These are phyloP conservation scores for Melanophora roralis DNA, from an alignment of 2,888 invertebrate species.

Conservation along the genomic window DNA sequence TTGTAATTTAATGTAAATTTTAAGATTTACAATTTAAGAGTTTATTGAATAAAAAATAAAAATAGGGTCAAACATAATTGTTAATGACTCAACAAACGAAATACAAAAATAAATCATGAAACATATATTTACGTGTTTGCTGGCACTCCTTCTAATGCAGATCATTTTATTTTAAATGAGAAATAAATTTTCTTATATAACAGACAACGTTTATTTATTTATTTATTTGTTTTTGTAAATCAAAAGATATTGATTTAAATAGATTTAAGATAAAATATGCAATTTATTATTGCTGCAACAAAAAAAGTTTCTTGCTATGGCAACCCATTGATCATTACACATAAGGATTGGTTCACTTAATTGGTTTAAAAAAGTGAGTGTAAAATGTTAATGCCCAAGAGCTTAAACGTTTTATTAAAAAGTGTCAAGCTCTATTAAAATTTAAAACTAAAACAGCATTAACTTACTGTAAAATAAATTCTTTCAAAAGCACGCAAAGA, in stretches of 20 bases:
- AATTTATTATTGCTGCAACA: background rate
- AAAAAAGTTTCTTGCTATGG: background rate
- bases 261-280: slow-evolving; percentile 26
- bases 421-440: no score
- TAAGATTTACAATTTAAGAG: slow-evolving; percentile 7
- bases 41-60: background rate
- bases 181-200: slow-evolving; percentile 13
- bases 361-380: no score
- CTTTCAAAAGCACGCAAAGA: no score
- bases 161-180: slow-evolving; percentile 23
- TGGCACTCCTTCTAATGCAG: slow-evolving; percentile 30
- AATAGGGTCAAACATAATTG: slow-evolving; percentile 39
- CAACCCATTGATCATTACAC: no score
- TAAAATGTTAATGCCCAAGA: no score
- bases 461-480: no score
- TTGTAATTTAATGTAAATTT: slow-evolving; percentile 20
- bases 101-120: background rate
- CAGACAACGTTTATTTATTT: background rate
- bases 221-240: slow-evolving; percentile 10
- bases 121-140: background rate
- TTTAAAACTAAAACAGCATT: no score
- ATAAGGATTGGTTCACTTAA: no score
- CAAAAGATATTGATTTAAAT: slow-evolving; percentile 24
- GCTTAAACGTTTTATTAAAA: no score
- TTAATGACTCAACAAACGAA: slow-evolving; percentile 25